A percentile compares a stretch with the other conserved stretches of the same genome.
Conservation (phyloP, 1,140 invertebrate genomes). For the Saccostrea cuccullata region DNA sequence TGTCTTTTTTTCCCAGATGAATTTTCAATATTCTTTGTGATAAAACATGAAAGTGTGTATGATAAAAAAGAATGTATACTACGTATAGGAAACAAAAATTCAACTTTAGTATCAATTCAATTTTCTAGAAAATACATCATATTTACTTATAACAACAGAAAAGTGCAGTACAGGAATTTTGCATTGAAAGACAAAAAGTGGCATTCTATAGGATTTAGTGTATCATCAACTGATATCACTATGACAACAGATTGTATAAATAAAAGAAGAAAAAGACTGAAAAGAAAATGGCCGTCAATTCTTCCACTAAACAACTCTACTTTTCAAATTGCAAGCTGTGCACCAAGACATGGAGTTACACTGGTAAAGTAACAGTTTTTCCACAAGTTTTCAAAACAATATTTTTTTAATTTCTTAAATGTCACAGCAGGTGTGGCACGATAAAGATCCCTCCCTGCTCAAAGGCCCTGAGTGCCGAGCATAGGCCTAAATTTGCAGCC, state of each 20-base stretch:
- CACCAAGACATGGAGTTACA: conserved; percentile 55
- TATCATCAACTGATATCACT: conserved; percentile 63
- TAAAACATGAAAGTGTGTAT: conserved; percentile 58
- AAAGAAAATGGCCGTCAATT: conserved; percentile 66
- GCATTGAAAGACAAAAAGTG: conserved; percentile 66
- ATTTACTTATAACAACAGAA: conserved; percentile 69
- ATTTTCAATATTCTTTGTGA: conserved; percentile 74
- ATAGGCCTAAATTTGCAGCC: too few species aligned
- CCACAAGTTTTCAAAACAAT: not conserved
- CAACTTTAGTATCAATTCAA: conserved; percentile 63
- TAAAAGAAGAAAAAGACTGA: conserved; percentile 55
- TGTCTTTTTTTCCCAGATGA: conserved; percentile 73
- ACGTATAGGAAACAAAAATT: conserved; percentile 55
- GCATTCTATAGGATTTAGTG: conserved; percentile 74
- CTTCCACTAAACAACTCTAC: conserved; percentile 63
- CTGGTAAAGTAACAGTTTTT: conserved; percentile 57
- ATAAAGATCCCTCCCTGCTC: too few species aligned
- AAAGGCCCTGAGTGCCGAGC: too few species aligned
- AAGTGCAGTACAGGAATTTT: conserved; percentile 65
- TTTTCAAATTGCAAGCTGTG: conserved; percentile 68
- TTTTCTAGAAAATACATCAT: conserved; percentile 64
- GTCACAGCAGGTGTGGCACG: too few species aligned
- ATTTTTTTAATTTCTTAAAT: too few species aligned
- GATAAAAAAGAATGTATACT: conserved; percentile 68
- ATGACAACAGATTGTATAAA: conserved; percentile 72